Evolutionary conservation across 2,797 vertebrate species (phyloP).

Genomic region (Pangasius djambal): DNA sequence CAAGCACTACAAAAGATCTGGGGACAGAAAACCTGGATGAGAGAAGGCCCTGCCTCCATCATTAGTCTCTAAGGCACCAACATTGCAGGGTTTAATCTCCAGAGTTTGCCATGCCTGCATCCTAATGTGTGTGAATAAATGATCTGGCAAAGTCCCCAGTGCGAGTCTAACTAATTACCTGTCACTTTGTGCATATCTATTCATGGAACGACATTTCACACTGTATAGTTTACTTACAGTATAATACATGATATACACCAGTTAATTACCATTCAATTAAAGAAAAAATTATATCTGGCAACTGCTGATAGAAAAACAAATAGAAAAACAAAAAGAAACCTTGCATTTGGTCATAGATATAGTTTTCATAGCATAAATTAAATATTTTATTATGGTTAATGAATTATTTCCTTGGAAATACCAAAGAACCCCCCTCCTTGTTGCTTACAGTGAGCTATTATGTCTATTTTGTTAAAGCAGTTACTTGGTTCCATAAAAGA

Average conservation of each 20-base stretch:
- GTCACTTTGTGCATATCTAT: constrained; percentile 23
- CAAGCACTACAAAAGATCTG: constrained; percentile 33
- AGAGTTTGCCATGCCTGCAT: constrained; percentile 34
- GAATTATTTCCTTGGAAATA: neutral
- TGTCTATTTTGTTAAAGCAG: constrained; percentile 43
- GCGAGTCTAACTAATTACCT: constrained; percentile 29
- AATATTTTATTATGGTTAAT: neutral
- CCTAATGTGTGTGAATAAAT: constrained; percentile 43
- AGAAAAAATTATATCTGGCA: neutral
- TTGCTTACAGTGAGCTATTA: neutral
- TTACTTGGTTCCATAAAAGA: constrained; percentile 42
- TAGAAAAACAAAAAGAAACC: neutral
- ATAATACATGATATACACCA: constrained; percentile 15
- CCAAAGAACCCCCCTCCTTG: neutral
- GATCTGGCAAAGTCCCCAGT: constrained; percentile 25
- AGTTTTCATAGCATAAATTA: neutral
- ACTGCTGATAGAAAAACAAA: constrained; percentile 10
- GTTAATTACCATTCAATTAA: neutral
- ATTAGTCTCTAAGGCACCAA: constrained; percentile 37
- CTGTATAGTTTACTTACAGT: neutral
- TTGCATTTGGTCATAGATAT: neutral
- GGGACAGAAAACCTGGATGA: constrained; percentile 29
- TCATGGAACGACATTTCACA: constrained; percentile 32
- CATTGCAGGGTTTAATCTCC: constrained; percentile 43
- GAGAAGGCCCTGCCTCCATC: constrained; percentile 26